Base-by-base conservation (phyloP, 2,797 vertebrate species). In the Lutjanus campechanus region DNA sequence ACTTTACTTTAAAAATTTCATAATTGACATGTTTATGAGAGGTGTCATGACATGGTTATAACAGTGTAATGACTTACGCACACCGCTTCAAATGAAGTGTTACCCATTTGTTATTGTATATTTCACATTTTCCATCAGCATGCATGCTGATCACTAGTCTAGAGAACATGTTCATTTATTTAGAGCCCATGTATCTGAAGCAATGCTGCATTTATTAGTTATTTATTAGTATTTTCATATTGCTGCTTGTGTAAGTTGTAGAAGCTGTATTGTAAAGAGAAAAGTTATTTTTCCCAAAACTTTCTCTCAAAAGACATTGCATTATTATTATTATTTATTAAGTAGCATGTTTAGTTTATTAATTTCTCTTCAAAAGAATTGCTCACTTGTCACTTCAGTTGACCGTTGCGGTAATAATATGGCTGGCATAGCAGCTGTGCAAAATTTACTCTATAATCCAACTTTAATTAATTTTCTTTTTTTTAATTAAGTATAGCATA, bases 401-500 rank as follows among this genome's bases (percentile, higher is more conserved):
- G 59, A 69, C 56, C 49, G 12, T 7, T 19, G 20, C 43, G 65
- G 8, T 58, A 59, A 70, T 60, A 47, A 49, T 20, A 47, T 46
- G 19, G 41, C 19, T 73, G 49, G 47, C 17, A 46, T 20, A 20
- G 46, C 40, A 40, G 53, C 29, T 40, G 50, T 20, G 46, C 47
- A 20, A 54, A n/a, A 62, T 76, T 81, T 43, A 77, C 29, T 77
- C 66, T 58, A 10, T 85, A 73, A 84, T 71, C 73, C 53, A 47
- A 54, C 47, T 74, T 63, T 81, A 82, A 85, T 80, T 69, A 54
- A 47, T 83, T 69, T 60, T 41, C 8, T 62, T 62, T 76, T 29
- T 29, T 70, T 76, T 72, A 85, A 83, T 81, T 79, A 76, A 58
- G 50, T 49, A 47, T 58, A 61, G 66, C 58, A 78, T 64, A 43